Evolutionary conservation across 2,113 vertebrate species (phyloP).

Genomic region (Hemichromis elongatus): DNA sequence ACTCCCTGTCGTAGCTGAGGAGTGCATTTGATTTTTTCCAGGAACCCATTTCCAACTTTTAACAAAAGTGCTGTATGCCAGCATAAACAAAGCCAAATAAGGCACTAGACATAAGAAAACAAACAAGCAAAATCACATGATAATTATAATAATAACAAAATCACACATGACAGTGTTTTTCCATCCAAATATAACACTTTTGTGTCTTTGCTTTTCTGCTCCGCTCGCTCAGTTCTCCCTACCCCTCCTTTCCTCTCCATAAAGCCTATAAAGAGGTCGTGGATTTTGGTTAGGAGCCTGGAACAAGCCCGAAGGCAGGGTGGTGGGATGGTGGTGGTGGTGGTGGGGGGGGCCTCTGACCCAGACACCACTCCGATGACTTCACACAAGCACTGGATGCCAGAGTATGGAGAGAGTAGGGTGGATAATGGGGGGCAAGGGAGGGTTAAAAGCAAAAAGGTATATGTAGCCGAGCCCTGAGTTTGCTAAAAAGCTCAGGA

Average conservation of each 20-base stretch:
- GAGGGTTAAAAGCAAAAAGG: conserved; percentile 17
- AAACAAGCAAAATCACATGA: not conserved
- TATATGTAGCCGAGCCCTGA: conserved; percentile 1
- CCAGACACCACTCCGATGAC: conserved; percentile 37
- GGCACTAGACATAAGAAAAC: not conserved
- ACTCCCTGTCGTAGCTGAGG: not conserved
- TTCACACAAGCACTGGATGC: conserved; percentile 51
- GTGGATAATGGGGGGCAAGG: not conserved
- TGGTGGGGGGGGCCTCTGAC: not conserved
- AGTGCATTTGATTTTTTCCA: conserved; percentile 25
- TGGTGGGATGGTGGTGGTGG: not conserved
- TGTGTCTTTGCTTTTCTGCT: not conserved
- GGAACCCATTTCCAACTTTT: conserved; percentile 3
- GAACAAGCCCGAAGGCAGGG: conserved; percentile 28
- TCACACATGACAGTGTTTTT: not conserved
- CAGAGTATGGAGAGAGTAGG: conserved; percentile 25
- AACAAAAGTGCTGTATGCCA: not conserved
- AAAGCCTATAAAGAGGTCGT: conserved; percentile 43
- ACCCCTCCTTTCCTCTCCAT: conserved; percentile 71
- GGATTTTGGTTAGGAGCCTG: conserved; percentile 42
- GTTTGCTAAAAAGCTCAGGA: not conserved
- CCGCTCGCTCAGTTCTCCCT: conserved; percentile 51
- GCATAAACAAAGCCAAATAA: not conserved
- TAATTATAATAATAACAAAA: not conserved
- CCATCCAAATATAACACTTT: conserved; percentile 11